phyloP scores from a whole-genome alignment of 2,113 vertebrate species.

The Periophthalmodon schlosseri region DNA sequence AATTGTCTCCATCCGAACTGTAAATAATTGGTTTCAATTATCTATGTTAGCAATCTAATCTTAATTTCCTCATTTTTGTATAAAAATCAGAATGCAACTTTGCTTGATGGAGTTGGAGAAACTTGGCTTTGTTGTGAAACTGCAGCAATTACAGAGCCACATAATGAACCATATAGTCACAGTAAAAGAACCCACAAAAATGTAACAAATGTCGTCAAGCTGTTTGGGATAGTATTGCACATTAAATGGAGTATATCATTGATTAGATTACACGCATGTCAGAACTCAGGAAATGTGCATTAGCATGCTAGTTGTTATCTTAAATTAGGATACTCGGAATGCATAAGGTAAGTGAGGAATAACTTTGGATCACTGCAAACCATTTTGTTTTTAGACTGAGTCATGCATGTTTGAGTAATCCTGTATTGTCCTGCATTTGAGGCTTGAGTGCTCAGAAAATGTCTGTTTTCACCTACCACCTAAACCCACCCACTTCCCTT shows the following conservation, averaged over 20 bases:
- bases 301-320: too few species aligned
- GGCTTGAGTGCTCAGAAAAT: too few species aligned
- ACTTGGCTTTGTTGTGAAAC: constrained; percentile 36
- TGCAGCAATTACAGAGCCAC: constrained; percentile 28
- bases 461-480: too few species aligned
- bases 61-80: background rate
- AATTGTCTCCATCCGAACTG: background rate
- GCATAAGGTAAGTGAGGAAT: too few species aligned
- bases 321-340: too few species aligned
- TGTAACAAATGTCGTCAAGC: background rate
- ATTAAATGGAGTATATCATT: background rate
- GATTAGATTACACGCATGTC: background rate
- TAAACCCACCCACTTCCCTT: too few species aligned
- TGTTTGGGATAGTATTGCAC: background rate
- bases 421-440: too few species aligned
- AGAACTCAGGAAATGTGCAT: too few species aligned
- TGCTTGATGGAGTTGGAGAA: constrained; percentile 12
- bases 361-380: too few species aligned
- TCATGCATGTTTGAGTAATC: too few species aligned
- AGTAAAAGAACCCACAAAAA: constrained; percentile 4
- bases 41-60: background rate
- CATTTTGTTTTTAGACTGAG: too few species aligned
- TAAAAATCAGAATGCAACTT: background rate
- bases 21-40: background rate
- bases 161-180: constrained; percentile 37